A percentile compares a stretch with the other conserved stretches of the same genome.
phyloP scores from a whole-genome alignment of 2,797 vertebrate species.

The Acrocephalus scirpaceus region DNA sequence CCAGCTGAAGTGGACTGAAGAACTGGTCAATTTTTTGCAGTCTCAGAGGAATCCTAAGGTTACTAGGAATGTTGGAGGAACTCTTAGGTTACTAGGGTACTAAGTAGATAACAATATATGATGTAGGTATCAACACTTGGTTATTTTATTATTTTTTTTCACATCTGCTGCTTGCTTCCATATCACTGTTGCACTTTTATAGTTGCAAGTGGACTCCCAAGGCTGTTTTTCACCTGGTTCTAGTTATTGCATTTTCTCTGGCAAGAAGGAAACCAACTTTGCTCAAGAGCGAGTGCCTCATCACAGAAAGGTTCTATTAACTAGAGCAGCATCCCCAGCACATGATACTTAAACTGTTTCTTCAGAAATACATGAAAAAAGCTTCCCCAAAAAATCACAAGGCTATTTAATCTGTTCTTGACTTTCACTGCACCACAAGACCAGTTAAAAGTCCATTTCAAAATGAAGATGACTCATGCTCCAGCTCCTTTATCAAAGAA shows the following conservation, averaged over 20 bases:
- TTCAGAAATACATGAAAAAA: background rate
- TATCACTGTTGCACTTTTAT: background rate
- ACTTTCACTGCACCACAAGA: background rate
- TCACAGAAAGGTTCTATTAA: background rate
- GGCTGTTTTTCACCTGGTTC: background rate
- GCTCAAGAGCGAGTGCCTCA: background rate
- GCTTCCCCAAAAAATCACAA: background rate
- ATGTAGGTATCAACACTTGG: background rate
- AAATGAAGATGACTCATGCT: background rate
- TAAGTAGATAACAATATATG: background rate
- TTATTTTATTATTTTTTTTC: background rate
- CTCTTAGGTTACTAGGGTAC: background rate
- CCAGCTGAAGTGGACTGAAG: background rate
- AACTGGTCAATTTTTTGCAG: background rate
- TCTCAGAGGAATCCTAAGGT: background rate
- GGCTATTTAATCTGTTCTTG: background rate
- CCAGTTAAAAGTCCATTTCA: conserved; percentile 2
- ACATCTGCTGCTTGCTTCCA: background rate
- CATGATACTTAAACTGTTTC: background rate
- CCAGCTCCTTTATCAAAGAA: background rate
- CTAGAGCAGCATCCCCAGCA: background rate
- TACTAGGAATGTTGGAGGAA: background rate
- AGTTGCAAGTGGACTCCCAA: background rate
- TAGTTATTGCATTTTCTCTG: background rate
- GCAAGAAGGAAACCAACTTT: background rate